phyloP scores from a whole-genome alignment of 2,888 invertebrate genomes.

The Rhabditoides inermis region DNA sequence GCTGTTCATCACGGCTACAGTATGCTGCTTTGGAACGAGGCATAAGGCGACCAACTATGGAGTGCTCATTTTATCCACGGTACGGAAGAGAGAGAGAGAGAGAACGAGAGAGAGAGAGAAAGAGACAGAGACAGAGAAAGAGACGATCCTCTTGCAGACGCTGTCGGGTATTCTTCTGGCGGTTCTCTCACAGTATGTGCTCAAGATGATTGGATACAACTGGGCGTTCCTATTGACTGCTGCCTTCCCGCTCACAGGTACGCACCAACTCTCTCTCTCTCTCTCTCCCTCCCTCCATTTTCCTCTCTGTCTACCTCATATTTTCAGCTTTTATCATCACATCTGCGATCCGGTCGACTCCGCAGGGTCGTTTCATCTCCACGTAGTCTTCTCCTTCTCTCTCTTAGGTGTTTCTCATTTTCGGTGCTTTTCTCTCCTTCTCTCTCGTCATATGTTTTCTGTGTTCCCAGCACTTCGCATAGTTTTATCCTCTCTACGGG shows the following conservation, averaged over 20 bases:
- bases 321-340: slow-evolving; percentile 42
- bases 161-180: slow-evolving; percentile 40
- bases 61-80: slow-evolving; percentile 43
- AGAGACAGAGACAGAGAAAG: no score
- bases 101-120: no score
- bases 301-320: not conserved
- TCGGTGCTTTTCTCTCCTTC: no score
- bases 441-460: no score
- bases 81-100: no score
- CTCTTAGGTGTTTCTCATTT: no score
- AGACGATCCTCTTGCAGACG: slow-evolving; percentile 25
- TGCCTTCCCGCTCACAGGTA: slow-evolving; percentile 43
- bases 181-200: slow-evolving; percentile 35
- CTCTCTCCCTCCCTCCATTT: not conserved
- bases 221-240: slow-evolving; percentile 46
- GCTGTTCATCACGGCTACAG: slow-evolving; percentile 48
- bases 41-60: slow-evolving; percentile 49
- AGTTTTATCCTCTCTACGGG: no score
- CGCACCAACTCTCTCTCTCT: not conserved
- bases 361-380: slow-evolving; percentile 38
- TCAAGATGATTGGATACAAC: slow-evolving; percentile 41
- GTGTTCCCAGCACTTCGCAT: no score
- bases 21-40: slow-evolving; percentile 45
- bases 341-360: slow-evolving; percentile 37
- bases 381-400: no score